Evolutionary conservation across 2,888 invertebrate genomes (phyloP).

Genomic region (Acleris cristana): DNA sequence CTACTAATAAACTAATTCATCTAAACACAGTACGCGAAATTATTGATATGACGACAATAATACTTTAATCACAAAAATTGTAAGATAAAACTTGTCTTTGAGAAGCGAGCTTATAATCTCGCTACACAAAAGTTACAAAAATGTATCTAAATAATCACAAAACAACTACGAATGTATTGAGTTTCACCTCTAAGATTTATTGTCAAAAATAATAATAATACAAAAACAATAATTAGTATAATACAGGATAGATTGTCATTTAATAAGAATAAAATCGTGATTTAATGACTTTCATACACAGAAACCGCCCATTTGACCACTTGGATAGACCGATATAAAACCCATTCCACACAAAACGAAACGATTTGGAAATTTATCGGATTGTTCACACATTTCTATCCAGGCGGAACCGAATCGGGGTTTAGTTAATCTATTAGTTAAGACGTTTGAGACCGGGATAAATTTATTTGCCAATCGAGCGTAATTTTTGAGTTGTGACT

Average conservation of each 20-base stretch:
- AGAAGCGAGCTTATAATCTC: slow-evolving; percentile 25
- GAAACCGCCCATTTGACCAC: background rate
- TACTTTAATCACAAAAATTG: slow-evolving; percentile 28
- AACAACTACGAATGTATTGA: slow-evolving; percentile 28
- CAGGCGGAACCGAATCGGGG: no score
- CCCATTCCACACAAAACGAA: background rate
- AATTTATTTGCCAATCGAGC: no score
- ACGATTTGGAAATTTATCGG: no score
- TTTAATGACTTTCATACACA: slow-evolving; percentile 3
- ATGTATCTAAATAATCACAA: slow-evolving; percentile 20
- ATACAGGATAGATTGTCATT: slow-evolving; percentile 11
- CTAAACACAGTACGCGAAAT: slow-evolving; percentile 16
- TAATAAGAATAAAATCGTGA: slow-evolving; percentile 21
- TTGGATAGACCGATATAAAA: slow-evolving; percentile 4
- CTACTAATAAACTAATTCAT: slow-evolving; percentile 31
- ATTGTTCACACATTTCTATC: no score
- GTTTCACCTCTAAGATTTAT: slow-evolving; percentile 5
- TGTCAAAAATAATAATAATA: slow-evolving; percentile 9
- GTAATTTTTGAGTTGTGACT: no score
- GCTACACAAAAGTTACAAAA: slow-evolving; percentile 20
- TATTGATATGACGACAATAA: slow-evolving; percentile 36
- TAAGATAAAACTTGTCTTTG: slow-evolving; percentile 26
- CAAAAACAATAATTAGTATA: slow-evolving; percentile 10
- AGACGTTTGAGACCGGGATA: no score
- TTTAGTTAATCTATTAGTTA: no score